These are phyloP conservation scores for Drosophila prosaltans DNA, from an alignment of 1,140 invertebrate genomes.

Conservation along the genomic window DNA sequence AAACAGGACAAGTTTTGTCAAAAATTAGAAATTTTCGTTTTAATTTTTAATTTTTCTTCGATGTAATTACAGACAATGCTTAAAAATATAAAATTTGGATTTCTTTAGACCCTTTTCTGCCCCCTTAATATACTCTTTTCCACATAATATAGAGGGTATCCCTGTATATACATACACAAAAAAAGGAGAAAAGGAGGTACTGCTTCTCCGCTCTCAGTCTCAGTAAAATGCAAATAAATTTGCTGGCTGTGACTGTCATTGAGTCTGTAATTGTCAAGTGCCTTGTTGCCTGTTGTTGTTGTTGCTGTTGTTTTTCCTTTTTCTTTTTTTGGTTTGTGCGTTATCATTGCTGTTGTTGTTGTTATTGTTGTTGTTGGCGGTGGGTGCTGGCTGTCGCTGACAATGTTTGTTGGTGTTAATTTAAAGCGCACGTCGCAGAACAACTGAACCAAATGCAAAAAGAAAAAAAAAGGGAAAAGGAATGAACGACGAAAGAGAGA, in stretches of 20 bases:
- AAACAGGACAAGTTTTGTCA: too few relatives aligned
- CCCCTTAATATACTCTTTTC: not conserved
- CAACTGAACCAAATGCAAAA: constrained; percentile 27
- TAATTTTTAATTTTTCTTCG: too few relatives aligned
- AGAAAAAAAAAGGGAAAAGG: constrained; percentile 25
- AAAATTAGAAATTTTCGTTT: too few relatives aligned
- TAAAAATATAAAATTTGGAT: too few relatives aligned
- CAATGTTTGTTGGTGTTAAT: constrained; percentile 77
- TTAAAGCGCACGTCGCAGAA: constrained; percentile 67
- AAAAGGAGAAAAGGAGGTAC: not conserved
- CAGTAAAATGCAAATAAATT: constrained; percentile 76
- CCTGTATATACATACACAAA: not conserved
- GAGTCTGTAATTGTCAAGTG: constrained; percentile 78
- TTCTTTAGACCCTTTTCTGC: too few relatives aligned
- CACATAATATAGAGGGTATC: not conserved
- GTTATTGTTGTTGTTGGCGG: constrained; percentile 23
- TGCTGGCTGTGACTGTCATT: constrained; percentile 76
- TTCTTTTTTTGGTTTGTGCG: constrained; percentile 24
- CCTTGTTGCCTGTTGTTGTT: constrained; percentile 58
- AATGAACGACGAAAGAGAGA: not conserved
- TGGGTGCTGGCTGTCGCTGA: constrained; percentile 52
- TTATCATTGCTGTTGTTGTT: constrained; percentile 31
- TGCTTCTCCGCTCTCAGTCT: constrained; percentile 9
- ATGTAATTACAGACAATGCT: too few relatives aligned
- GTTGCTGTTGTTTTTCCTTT: constrained; percentile 18